A percentile compares a stretch with the other conserved stretches of the same genome.
These are phyloP conservation scores for Ommatoiulus sabulosus DNA, from an alignment of 2,888 invertebrate species.

Conservation along the genomic window DNA sequence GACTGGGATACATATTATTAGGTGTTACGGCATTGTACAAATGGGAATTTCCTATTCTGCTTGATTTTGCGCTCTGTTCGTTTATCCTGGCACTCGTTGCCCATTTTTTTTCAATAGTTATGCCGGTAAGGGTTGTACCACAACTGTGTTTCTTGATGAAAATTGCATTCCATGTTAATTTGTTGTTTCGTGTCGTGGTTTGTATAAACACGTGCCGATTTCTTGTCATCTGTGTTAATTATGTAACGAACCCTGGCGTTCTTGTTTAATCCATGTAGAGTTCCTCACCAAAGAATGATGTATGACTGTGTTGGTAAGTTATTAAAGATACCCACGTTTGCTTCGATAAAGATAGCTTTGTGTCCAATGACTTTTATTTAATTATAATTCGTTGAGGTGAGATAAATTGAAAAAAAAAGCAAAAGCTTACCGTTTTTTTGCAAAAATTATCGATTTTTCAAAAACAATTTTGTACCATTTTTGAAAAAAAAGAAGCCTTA, in stretches of 20 bases:
- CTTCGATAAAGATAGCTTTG: not conserved
- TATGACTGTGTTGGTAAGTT: slow-evolving; percentile 34
- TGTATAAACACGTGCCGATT: not conserved
- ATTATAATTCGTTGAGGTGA: too few species aligned
- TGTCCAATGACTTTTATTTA: too few species aligned
- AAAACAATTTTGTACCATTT: too few species aligned
- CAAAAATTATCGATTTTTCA: too few species aligned
- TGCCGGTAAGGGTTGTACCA: slow-evolving; percentile 23
- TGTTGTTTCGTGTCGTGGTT: slow-evolving; percentile 10
- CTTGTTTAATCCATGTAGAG: slow-evolving; percentile 7
- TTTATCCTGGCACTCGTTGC: not conserved
- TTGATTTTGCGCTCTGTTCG: not conserved
- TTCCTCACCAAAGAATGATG: slow-evolving; percentile 25
- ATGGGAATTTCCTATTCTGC: not conserved
- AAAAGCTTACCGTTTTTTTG: too few species aligned
- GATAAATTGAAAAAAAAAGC: too few species aligned
- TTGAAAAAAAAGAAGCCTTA: too few species aligned
- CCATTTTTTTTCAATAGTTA: not conserved
- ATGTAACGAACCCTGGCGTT: not conserved
- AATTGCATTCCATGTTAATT: slow-evolving; percentile 20
- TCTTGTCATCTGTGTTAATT: not conserved
- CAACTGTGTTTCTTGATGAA: slow-evolving; percentile 7
- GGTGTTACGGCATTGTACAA: slow-evolving; percentile 28
- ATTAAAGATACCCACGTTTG: slow-evolving; percentile 9
- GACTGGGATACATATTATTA: not conserved